Percentiles rank a stretch among this genome's conserved stretches.
phyloP scores from a whole-genome alignment of 2,888 invertebrate species.

The Herminia tarsipennalis region DNA sequence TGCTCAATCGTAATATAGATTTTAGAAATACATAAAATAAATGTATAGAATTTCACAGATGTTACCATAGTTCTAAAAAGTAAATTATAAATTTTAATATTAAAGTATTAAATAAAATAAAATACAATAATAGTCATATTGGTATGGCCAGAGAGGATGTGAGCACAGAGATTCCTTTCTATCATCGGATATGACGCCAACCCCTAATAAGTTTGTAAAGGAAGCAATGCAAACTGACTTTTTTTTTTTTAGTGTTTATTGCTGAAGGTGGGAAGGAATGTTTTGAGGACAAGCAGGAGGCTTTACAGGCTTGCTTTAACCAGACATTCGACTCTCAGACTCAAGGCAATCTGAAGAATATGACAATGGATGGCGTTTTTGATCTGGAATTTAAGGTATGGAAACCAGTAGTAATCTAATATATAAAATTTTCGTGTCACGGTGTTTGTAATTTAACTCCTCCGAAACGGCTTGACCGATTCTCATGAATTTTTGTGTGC shows the following conservation, averaged over 20 bases:
- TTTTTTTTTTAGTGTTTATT: slow-evolving; percentile 67
- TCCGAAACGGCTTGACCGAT: not conserved
- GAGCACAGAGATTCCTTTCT: too few species aligned
- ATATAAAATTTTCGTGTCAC: not conserved
- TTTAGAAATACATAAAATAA: too few species aligned
- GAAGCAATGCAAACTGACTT: not conserved
- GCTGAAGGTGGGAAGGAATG: slow-evolving; percentile 93
- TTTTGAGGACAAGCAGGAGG: slow-evolving; percentile 83
- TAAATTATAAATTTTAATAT: too few species aligned
- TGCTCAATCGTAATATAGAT: too few species aligned
- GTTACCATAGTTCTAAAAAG: too few species aligned
- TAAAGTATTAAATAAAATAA: too few species aligned
- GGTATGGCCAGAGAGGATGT: too few species aligned
- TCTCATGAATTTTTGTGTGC: too few species aligned
- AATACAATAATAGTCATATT: too few species aligned
- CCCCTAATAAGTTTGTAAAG: not conserved
- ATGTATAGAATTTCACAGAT: too few species aligned
- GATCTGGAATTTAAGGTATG: slow-evolving; percentile 86
- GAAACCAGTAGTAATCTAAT: slow-evolving; percentile 7
- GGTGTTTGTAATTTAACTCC: not conserved
- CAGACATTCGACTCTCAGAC: slow-evolving; percentile 83
- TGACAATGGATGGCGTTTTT: slow-evolving; percentile 83
- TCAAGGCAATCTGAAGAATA: slow-evolving; percentile 65
- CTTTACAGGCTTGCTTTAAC: slow-evolving; percentile 88
- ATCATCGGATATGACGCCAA: too few species aligned